Percentiles rank a stretch among this genome's conserved stretches.
These are phyloP conservation scores for Zophobas morio DNA, from an alignment of 1,140 invertebrate species.

Conservation along the genomic window DNA sequence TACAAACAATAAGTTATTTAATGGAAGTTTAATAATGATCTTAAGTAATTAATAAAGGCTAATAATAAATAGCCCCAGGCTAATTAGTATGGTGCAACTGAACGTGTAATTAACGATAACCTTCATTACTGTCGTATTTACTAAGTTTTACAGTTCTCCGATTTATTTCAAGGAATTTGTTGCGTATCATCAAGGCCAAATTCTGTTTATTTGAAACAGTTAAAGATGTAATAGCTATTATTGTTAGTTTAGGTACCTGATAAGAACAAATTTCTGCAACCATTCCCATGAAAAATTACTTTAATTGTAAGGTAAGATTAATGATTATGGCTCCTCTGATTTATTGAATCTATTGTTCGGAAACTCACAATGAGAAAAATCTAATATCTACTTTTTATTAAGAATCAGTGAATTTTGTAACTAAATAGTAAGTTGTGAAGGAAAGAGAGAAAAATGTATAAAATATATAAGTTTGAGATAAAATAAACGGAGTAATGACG, in stretches of 20 bases:
- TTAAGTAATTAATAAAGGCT: too few species aligned
- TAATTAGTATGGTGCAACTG: too few species aligned
- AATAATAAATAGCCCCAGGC: too few species aligned
- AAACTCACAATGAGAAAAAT: constrained; percentile 17
- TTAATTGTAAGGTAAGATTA: constrained; percentile 39
- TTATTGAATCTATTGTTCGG: constrained; percentile 29
- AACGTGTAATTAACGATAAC: too few species aligned
- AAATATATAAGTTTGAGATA: background rate
- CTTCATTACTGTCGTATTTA: too few species aligned
- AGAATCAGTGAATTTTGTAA: constrained; percentile 4
- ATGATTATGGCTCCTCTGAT: constrained; percentile 34
- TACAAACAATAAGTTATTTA: too few species aligned
- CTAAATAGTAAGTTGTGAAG: background rate
- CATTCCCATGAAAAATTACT: constrained; percentile 27
- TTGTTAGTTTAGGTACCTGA: constrained; percentile 1
- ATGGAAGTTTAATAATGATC: too few species aligned
- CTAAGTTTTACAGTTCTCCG: too few species aligned
- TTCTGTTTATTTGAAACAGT: too few species aligned
- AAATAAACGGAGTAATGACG: constrained; percentile 32
- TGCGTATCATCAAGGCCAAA: too few species aligned
- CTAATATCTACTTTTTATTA: constrained; percentile 18
- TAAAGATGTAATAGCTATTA: background rate
- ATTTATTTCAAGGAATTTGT: too few species aligned
- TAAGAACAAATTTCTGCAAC: constrained; percentile 3
- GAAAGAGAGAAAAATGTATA: constrained; percentile 1